A percentile compares a stretch with the other conserved stretches of the same genome.
phyloP scores from a whole-genome alignment of 92 coral and sea anemone genomes.

The Umimayanthus kanabou region DNA sequence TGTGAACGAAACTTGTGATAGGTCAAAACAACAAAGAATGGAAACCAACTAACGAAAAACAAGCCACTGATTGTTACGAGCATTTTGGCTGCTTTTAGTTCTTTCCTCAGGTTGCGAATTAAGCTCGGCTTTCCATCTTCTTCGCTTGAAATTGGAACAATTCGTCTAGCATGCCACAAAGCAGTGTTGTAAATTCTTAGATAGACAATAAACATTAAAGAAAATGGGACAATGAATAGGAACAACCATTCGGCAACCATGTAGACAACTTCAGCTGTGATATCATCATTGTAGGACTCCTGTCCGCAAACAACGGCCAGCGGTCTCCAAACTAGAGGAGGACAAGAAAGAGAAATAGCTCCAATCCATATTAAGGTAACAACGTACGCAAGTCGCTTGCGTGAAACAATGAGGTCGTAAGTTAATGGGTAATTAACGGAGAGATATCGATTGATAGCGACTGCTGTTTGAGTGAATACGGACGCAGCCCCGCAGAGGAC shows the following conservation, averaged over 20 bases:
- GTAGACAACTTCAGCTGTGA: conserved; percentile 47
- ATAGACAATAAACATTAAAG: conserved; percentile 48
- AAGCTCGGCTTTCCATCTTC: background rate
- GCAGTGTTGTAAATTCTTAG: conserved; percentile 48
- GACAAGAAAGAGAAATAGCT: conserved; percentile 47
- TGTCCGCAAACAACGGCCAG: conserved; percentile 49
- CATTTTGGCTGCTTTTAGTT: conserved; percentile 63
- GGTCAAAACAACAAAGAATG: conserved; percentile 53
- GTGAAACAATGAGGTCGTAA: conserved; percentile 46
- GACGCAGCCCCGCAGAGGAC: conserved; percentile 63
- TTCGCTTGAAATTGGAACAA: conserved; percentile 28
- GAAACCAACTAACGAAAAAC: conserved; percentile 56
- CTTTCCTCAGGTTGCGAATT: conserved; percentile 40
- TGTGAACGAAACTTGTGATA: conserved; percentile 49
- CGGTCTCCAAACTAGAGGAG: conserved; percentile 65
- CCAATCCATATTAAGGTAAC: conserved; percentile 40
- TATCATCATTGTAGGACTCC: conserved; percentile 45
- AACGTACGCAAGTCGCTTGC: conserved; percentile 23
- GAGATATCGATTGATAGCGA: conserved; percentile 59
- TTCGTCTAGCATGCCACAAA: conserved; percentile 47
- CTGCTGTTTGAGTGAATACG: conserved; percentile 61
- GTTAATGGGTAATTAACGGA: conserved; percentile 49
- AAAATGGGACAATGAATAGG: conserved; percentile 52
- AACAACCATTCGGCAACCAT: conserved; percentile 61
- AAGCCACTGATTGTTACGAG: conserved; percentile 56